A percentile compares a stretch with the other conserved stretches of the same genome.
Evolutionary conservation across 37 sponge, comb jelly and placozoan species (phyloP).

Genomic region (Chondrosia reniformis): DNA sequence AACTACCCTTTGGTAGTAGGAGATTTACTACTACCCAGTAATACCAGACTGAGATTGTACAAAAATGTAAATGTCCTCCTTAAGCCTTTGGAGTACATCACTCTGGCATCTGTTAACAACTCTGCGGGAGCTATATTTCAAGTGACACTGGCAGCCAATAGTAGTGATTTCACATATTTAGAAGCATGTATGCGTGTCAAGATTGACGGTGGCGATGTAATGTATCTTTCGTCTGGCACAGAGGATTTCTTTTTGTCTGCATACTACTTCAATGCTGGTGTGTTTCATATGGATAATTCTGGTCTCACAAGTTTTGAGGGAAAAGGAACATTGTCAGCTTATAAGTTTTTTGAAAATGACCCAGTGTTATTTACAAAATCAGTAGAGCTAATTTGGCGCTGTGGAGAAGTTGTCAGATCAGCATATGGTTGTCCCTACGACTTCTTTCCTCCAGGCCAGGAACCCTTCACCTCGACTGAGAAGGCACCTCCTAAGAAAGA

Average conservation of each 20-base stretch:
- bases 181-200: constrained; percentile 65
- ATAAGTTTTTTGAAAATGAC: constrained; percentile 84
- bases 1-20: constrained; percentile 66
- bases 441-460: not conserved
- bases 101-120: constrained; percentile 33
- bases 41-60: constrained; percentile 55
- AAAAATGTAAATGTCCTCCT: constrained; percentile 45
- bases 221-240: constrained; percentile 76
- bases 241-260: constrained; percentile 86
- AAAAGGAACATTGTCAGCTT: constrained; percentile 53
- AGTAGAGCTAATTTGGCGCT: constrained; percentile 58
- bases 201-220: constrained; percentile 39
- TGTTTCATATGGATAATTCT: constrained; percentile 55
- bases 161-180: constrained; percentile 52
- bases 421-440: constrained; percentile 55
- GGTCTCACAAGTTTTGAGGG: constrained; percentile 45
- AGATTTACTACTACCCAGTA: constrained; percentile 52
- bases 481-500: not conserved
- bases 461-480: too few relatives aligned
- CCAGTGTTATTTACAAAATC: constrained; percentile 73
- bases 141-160: constrained; percentile 52
- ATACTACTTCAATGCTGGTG: constrained; percentile 67
- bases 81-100: constrained; percentile 45
- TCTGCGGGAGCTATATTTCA: constrained; percentile 56
- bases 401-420: constrained; percentile 48